Base-by-base conservation (phyloP, 2,888 invertebrate species). In the Malthinus seriepunctatus region DNA sequence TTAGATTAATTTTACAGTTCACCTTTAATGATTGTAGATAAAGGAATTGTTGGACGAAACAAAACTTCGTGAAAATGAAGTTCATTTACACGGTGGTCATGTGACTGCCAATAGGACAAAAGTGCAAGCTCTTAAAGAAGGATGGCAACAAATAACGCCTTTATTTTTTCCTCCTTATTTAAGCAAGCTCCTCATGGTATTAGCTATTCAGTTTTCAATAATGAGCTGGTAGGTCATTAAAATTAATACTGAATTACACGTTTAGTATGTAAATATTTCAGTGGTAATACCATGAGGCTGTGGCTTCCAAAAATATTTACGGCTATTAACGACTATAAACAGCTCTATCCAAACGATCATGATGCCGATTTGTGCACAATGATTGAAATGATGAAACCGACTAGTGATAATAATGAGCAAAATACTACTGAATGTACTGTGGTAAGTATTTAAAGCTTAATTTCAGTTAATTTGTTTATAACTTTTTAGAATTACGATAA, bases 301-400 rank as follows among this genome's bases (percentile, higher is more conserved):
- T 95, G 94, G 93, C 83, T 93, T 66, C 94, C 94, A 0, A 92
- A 93, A 73, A 81, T 95, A 11, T 93, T 93, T 65, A 86, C 89
- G 51, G 88, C 89, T 74, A 86, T 89, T 49, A 76, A 75, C 60
- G 77, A 78, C 57, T 78, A 77, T 60, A 65, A 74, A 51, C 37
- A 61, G 23, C 58, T 65, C 14, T 65, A 76, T 51, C 71, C 74
- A 54, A 65, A 69, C 8, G 37, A 57, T 11, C 47, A 39, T 32
- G 23, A 50, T 15, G 76, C 79, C 12, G 77, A 75, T 55, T 74
- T 83, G 55, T 82, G 82, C 66, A 76, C 78, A 42, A 80, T 82
- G 78, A 64, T 77, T 56, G 67, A 71, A 89, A 90, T 23, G 80
- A 60, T 73, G 44, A 64, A 65, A 39, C 66, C 68, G n/a, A n/a